phyloP scores from a whole-genome alignment of 2,888 invertebrate species.

The Spodoptera littoralis region DNA sequence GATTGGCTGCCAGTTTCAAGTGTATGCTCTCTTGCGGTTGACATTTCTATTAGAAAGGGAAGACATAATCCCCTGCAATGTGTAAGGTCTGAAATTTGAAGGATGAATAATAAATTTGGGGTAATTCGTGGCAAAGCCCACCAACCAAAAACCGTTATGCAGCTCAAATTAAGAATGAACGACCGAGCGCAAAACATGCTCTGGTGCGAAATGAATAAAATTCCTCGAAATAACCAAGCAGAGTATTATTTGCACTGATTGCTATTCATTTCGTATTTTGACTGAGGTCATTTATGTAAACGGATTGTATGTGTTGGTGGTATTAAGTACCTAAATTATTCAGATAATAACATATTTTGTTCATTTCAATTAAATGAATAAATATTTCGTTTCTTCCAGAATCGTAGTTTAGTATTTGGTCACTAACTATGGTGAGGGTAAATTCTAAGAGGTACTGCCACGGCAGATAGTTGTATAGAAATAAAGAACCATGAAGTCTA shows the following conservation, averaged over 20 bases:
- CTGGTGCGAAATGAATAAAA: constrained; percentile 31
- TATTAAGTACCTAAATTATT: neutral
- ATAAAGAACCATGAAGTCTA: too few species aligned
- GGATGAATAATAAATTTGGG: constrained; percentile 34
- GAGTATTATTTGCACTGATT: constrained; percentile 28
- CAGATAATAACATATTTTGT: too few species aligned
- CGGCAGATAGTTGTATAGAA: too few species aligned
- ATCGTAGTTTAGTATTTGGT: too few species aligned
- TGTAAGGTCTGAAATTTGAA: constrained; percentile 10
- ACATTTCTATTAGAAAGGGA: constrained; percentile 8
- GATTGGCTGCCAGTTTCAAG: constrained; percentile 15
- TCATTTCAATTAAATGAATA: too few species aligned
- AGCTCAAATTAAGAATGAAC: constrained; percentile 51
- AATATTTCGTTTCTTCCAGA: too few species aligned
- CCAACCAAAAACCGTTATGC: constrained; percentile 52
- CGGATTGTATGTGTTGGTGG: constrained; percentile 5
- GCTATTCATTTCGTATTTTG: constrained; percentile 21
- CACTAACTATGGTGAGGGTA: too few species aligned
- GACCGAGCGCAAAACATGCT: constrained; percentile 33
- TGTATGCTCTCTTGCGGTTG: constrained; percentile 11
- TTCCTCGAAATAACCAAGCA: constrained; percentile 21
- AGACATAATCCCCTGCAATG: constrained; percentile 11
- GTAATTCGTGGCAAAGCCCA: constrained; percentile 46
- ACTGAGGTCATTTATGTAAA: constrained; percentile 4
- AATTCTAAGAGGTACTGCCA: neutral